Evolutionary conservation across 1,140 invertebrate genomes (phyloP).

Genomic region (Pseudoatta argentina): DNA sequence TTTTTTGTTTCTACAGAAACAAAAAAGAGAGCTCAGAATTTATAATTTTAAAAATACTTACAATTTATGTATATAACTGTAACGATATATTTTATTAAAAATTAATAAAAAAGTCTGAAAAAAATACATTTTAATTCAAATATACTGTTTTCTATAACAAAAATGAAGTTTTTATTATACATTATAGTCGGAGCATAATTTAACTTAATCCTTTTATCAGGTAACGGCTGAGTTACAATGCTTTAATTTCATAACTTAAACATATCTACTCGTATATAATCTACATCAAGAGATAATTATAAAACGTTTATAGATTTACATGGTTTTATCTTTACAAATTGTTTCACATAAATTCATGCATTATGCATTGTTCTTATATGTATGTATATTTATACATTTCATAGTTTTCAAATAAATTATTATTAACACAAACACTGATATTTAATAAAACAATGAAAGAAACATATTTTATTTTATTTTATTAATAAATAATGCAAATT

Average conservation of each 20-base stretch:
- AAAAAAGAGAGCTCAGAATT: not conserved
- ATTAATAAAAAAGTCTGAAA: not conserved
- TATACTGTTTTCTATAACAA: not conserved
- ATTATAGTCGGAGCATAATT: not conserved
- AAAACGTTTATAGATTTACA: not conserved
- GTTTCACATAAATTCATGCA: constrained; percentile 1
- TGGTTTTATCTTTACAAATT: constrained; percentile 15
- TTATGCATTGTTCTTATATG: not conserved
- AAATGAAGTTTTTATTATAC: not conserved
- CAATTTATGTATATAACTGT: not conserved
- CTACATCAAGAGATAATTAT: not conserved
- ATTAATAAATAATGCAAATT: not conserved
- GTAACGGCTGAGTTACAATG: not conserved
- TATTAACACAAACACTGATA: not conserved
- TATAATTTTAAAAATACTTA: not conserved
- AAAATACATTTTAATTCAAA: not conserved
- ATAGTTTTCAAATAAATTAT: not conserved
- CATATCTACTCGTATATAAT: not conserved
- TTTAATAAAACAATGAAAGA: not conserved
- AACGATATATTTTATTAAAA: not conserved
- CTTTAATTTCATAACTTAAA: constrained; percentile 6
- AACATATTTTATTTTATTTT: not conserved
- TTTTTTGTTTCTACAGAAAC: too few species aligned
- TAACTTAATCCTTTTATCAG: not conserved
- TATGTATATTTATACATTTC: not conserved